Percentiles rank a stretch among this genome's conserved stretches.
Conservation (phyloP, 2,797 vertebrate genomes). For the Acanthis flammea region DNA sequence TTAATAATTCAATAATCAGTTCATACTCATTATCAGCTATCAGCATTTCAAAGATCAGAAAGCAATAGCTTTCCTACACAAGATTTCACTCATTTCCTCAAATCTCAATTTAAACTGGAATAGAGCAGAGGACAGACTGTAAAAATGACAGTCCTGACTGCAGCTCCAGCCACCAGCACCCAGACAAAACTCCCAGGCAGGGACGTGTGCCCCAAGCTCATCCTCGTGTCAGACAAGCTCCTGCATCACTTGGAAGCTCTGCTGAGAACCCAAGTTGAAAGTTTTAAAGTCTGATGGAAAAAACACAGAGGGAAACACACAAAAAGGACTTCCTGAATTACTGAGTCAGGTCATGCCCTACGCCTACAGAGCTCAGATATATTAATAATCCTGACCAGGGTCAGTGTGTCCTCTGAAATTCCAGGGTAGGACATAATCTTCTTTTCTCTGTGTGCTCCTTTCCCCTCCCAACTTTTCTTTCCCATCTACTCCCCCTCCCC, state of each 20-base stretch:
- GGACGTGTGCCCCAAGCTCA: rapidly evolving
- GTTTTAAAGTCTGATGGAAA: background rate
- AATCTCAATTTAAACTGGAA: background rate
- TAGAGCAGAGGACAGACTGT: background rate
- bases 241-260: background rate
- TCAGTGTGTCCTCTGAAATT: background rate
- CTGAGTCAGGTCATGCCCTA: background rate
- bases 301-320: background rate
- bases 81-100: background rate
- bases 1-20: background rate
- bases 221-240: background rate
- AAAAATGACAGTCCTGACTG: background rate
- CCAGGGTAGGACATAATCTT: background rate
- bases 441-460: background rate
- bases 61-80: background rate
- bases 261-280: background rate
- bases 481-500: background rate
- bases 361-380: background rate
- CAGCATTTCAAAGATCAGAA: background rate
- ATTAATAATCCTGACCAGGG: background rate
- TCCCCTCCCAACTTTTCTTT: background rate
- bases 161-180: background rate
- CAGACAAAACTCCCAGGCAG: background rate
- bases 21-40: background rate
- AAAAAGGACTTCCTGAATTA: background rate